A percentile compares a stretch with the other conserved stretches of the same genome.
phyloP scores from a whole-genome alignment of 1,140 invertebrate species.

The Tigriopus japonicus region DNA sequence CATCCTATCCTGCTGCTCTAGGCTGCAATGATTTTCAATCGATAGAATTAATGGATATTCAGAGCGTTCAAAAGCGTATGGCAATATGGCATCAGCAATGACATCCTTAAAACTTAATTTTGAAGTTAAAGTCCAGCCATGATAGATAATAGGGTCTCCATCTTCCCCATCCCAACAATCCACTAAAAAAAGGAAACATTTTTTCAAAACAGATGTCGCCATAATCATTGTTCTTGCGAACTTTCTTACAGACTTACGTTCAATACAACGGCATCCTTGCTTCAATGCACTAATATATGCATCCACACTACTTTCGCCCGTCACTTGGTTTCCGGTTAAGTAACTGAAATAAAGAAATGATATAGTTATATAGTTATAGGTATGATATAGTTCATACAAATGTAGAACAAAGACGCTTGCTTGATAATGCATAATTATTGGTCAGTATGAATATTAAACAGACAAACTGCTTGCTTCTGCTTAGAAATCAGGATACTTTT shows the following conservation, averaged over 20 bases:
- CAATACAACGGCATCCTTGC: constrained; percentile 31
- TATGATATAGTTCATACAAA: too few species aligned
- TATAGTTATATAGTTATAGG: too few species aligned
- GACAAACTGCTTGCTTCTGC: too few species aligned
- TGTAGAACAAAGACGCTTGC: too few species aligned
- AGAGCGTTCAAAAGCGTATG: constrained; percentile 25
- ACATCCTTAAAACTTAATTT: constrained; percentile 36
- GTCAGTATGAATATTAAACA: too few species aligned
- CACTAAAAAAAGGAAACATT: constrained; percentile 27
- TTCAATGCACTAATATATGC: constrained; percentile 32
- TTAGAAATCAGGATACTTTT: too few species aligned
- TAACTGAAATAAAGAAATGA: constrained; percentile 24
- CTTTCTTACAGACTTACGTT: constrained; percentile 25
- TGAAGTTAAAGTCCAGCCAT: constrained; percentile 36
- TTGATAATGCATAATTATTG: too few species aligned
- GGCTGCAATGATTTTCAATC: constrained; percentile 37
- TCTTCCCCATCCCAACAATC: constrained; percentile 39
- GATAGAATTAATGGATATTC: constrained; percentile 36
- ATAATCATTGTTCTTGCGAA: not conserved
- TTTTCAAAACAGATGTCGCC: not conserved
- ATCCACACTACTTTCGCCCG: constrained; percentile 35
- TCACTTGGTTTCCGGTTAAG: constrained; percentile 35
- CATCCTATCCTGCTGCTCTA: constrained; percentile 31
- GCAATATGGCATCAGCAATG: constrained; percentile 29
- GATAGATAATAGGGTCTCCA: constrained; percentile 35